phyloP scores from a whole-genome alignment of 2,113 vertebrate species.

The Lasiurus borealis region DNA sequence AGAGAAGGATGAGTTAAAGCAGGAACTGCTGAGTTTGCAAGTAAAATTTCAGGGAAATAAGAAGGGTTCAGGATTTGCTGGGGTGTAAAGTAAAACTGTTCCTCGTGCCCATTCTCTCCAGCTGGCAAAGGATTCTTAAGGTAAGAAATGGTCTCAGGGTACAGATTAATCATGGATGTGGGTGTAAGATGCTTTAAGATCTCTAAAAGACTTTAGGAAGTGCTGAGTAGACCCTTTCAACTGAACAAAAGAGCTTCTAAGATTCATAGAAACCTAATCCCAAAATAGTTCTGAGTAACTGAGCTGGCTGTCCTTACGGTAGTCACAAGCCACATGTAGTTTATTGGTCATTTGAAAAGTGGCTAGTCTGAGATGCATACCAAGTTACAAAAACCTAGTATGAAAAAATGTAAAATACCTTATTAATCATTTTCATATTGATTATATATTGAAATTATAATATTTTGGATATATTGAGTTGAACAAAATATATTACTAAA shows the following conservation, averaged over 20 bases:
- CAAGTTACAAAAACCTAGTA: not conserved
- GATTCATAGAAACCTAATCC: not conserved
- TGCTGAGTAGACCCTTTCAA: not conserved
- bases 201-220: not conserved
- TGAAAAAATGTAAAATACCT: not conserved
- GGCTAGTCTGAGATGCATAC: not conserved
- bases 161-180: not conserved
- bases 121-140: not conserved
- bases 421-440: not conserved
- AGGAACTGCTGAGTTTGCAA: not conserved
- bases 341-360: not conserved
- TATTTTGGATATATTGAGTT: not conserved
- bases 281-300: not conserved
- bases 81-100: not conserved
- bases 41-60: constrained; percentile 23
- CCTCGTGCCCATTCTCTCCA: not conserved
- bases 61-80: not conserved
- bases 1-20: not conserved
- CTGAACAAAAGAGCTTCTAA: not conserved
- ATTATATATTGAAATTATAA: constrained; percentile 1
- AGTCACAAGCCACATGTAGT: not conserved
- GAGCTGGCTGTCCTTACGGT: not conserved
- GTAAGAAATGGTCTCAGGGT: not conserved
- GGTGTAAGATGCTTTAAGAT: not conserved
- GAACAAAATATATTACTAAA: constrained; percentile 48